Conservation (phyloP, 2,888 invertebrate genomes). For the Acanthacorydalis orientalis region DNA sequence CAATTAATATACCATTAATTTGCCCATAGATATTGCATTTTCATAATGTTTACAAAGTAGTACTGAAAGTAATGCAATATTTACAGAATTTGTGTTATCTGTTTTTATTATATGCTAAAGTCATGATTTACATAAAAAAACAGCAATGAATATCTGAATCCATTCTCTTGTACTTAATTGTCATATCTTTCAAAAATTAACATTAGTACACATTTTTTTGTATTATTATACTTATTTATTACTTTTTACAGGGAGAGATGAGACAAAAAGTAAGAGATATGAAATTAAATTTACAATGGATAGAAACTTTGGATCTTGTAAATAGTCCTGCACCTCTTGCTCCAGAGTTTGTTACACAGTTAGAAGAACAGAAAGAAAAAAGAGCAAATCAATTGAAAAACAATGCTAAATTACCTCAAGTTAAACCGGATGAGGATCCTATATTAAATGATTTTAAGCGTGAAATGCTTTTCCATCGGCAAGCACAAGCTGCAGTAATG, state of each 20-base stretch:
- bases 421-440: constrained; percentile 53
- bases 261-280: constrained; percentile 56
- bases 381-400: constrained; percentile 47
- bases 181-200: not conserved
- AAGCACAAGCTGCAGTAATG: constrained; percentile 73
- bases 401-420: constrained; percentile 47
- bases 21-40: too few species aligned
- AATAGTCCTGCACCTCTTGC: constrained; percentile 66
- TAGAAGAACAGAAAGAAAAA: constrained; percentile 58
- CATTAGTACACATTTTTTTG: constrained; percentile 2
- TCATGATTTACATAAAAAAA: too few species aligned
- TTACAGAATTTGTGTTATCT: too few species aligned
- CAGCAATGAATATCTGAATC: too few species aligned
- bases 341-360: constrained; percentile 63
- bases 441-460: constrained; percentile 82
- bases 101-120: too few species aligned
- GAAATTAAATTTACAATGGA: constrained; percentile 60
- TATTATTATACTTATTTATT: not conserved
- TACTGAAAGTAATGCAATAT: too few species aligned
- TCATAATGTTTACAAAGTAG: too few species aligned
- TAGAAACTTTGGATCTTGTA: constrained; percentile 67
- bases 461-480: constrained; percentile 74
- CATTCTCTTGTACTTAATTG: not conserved
- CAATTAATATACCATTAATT: too few species aligned
- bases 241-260: constrained; percentile 32